Percentiles rank a stretch among this genome's conserved stretches.
Evolutionary conservation across 2,113 vertebrate species (phyloP).

Genomic region (Ibidorhyncha struthersii): DNA sequence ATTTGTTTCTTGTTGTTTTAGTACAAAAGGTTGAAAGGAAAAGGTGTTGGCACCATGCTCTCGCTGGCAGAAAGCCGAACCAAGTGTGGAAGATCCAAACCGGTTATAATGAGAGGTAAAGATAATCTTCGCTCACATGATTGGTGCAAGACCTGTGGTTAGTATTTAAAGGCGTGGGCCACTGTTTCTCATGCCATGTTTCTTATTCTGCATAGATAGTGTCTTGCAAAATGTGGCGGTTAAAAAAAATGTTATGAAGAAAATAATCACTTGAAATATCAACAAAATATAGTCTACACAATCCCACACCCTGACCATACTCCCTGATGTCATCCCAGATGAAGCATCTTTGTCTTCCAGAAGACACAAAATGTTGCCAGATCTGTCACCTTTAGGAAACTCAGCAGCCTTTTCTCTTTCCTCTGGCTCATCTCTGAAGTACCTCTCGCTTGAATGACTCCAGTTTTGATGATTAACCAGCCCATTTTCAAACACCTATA

Average conservation of each 20-base stretch:
- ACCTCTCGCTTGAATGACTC: background rate
- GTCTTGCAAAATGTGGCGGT: background rate
- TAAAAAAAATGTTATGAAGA: background rate
- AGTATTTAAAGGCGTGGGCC: slow-evolving; percentile 29
- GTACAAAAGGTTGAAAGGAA: slow-evolving; percentile 1
- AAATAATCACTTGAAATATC: background rate
- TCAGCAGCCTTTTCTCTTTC: background rate
- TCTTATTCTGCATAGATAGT: background rate
- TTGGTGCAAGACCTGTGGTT: background rate
- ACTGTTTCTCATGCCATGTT: background rate
- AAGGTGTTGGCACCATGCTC: slow-evolving; percentile 7
- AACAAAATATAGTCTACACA: background rate
- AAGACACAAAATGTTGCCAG: background rate
- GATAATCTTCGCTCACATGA: background rate
- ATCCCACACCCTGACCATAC: background rate
- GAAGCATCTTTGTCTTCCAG: background rate
- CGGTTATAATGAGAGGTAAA: slow-evolving; percentile 49
- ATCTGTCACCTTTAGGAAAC: slow-evolving; percentile 14
- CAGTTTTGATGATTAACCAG: slow-evolving; percentile 46
- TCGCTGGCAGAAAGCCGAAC: slow-evolving; percentile 3
- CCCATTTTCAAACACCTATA: slow-evolving; percentile 1
- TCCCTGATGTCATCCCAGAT: background rate
- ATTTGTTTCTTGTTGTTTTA: background rate
- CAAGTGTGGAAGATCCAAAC: background rate
- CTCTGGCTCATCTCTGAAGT: background rate